Base-by-base conservation (phyloP, 1,140 invertebrate species). In the Rhysida immarginata region DNA sequence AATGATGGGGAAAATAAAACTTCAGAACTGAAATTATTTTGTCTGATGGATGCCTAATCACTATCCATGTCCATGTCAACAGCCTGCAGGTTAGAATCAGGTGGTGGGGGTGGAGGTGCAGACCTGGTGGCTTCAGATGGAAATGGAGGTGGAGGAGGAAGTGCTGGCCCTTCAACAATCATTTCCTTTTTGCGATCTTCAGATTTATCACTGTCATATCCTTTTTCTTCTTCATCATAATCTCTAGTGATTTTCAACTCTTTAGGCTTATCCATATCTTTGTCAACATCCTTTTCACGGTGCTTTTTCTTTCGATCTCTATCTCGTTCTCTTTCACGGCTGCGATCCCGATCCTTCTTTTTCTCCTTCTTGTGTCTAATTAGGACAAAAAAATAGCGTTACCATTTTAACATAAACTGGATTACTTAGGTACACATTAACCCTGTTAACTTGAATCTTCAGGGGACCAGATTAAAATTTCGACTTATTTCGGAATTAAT, bases 161-260 rank as follows among this genome's bases (percentile, higher is more conserved):
- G 49, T 3, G 49, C 49, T 25, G 49, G 49, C 5, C 49, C 49
- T 25, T 51, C 49, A 2, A 27, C 49, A 16, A 51, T 21, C 49
- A 51, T 11, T 13, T 51, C 49, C 23, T 20, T 46, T 35, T 16
- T 35, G 5, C 29, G 5, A 5, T 35, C 29, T 35, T 35, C 29
- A n/a, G 50, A 52, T 23, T 20, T 43, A 13, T 24, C 45, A 44
- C 57, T 58, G 24, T 73, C 74, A 61, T 67, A 69, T 13, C 71
- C 72, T 54, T 72, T 70, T 58, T 76, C 73, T 60, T 77, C 74
- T 59, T 75, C 74, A 63, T 77, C 75, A 61, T 76, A 76, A 63
- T 76, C 73, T 23, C 74, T 64, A 1, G 67, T 65, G 2, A 74
- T 64, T 66, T 74, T 72, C 1, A 61, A 58, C 71, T 60, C 69